phyloP scores from a whole-genome alignment of 2,113 vertebrate genomes.

The Oreochromis spilurus region DNA sequence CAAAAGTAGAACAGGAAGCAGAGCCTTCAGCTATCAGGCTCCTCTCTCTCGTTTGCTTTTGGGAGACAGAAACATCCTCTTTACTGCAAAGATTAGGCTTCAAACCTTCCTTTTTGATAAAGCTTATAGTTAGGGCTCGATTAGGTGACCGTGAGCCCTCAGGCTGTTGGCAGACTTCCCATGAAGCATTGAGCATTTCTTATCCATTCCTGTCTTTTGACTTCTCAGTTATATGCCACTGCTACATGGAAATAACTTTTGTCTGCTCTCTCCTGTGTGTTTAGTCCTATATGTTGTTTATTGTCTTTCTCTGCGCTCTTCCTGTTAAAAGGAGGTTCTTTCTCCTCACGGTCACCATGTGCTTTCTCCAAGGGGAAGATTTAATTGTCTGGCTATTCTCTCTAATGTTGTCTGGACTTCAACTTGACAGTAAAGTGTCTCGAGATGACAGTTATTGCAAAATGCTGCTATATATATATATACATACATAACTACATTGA shows the following conservation, averaged over 20 bases:
- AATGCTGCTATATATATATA: background rate
- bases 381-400: background rate
- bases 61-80: background rate
- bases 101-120: background rate
- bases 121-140: background rate
- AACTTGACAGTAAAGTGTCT: background rate
- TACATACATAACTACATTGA: no score
- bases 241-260: background rate
- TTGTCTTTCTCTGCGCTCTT: background rate
- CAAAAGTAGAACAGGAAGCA: background rate
- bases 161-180: background rate
- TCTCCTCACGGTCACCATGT: background rate
- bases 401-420: background rate
- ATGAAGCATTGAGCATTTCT: background rate
- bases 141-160: background rate
- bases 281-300: background rate
- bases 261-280: background rate
- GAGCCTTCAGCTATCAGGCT: background rate
- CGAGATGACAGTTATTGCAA: rapidly evolving
- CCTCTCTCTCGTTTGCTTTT: background rate
- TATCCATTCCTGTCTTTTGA: background rate
- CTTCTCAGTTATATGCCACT: background rate
- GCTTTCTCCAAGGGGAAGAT: background rate
- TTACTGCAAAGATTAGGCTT: background rate
- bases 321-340: background rate